Percentiles rank a stretch among this genome's conserved stretches.
phyloP scores from a whole-genome alignment of 2,888 invertebrate genomes.

The Ophioninae sp. region DNA sequence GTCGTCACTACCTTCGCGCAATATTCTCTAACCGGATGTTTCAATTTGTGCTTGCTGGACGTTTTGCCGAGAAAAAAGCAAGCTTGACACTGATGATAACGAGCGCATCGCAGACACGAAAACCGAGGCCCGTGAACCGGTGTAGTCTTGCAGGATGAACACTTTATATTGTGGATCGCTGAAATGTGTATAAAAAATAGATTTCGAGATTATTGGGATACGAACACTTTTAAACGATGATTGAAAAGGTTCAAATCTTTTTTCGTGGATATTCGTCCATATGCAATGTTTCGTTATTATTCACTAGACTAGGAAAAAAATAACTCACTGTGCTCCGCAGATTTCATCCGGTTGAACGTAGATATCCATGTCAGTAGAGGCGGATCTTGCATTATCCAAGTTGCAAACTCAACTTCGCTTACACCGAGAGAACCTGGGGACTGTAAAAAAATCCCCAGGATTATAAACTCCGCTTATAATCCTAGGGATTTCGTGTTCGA shows the following conservation, averaged over 20 bases:
- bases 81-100: constrained; percentile 86
- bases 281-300: not conserved
- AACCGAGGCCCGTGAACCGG: constrained; percentile 85
- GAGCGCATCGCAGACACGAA: constrained; percentile 85
- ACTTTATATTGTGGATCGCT: constrained; percentile 84
- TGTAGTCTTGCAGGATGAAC: constrained; percentile 84
- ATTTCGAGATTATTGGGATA: not conserved
- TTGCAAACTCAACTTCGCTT: constrained; percentile 85
- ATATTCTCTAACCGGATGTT: constrained; percentile 86
- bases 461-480: no score
- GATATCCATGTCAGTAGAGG: constrained; percentile 86
- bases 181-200: constrained; percentile 60
- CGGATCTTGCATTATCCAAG: constrained; percentile 86
- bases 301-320: not conserved
- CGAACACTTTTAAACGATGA: not conserved
- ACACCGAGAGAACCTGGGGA: constrained; percentile 88
- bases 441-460: no score
- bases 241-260: not conserved
- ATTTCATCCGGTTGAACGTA: constrained; percentile 84
- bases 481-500: no score
- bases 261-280: not conserved
- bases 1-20: constrained; percentile 81
- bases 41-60: constrained; percentile 85
- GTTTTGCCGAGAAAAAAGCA: constrained; percentile 86
- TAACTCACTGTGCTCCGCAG: constrained; percentile 83